Percentiles rank a stretch among this genome's conserved stretches.
phyloP scores from a whole-genome alignment of 2,797 vertebrate species.

The Malacoraja senta region DNA sequence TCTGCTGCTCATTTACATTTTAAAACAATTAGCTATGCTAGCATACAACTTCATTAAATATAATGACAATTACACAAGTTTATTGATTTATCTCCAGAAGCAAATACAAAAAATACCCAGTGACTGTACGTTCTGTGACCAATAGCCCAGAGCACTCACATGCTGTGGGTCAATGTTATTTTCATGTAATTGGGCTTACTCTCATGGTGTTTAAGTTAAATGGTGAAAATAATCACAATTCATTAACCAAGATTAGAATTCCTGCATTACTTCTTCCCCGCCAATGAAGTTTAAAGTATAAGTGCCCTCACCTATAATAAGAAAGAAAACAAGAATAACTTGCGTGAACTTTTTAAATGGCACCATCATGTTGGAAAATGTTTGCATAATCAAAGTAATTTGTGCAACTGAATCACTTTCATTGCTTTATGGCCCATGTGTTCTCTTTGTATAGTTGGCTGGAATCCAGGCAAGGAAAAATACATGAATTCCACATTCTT shows the following conservation, averaged over 20 bases:
- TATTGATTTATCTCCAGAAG: conserved; percentile 11
- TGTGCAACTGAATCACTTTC: neutral
- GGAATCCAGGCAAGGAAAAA: neutral
- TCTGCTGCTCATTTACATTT: conserved; percentile 28
- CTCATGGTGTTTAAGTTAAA: conserved; percentile 23
- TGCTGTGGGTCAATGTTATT: conserved; percentile 23
- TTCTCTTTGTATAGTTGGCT: neutral
- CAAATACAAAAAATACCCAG: conserved; percentile 12
- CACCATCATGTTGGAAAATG: neutral
- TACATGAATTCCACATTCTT: conserved; percentile 2
- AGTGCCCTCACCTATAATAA: neutral
- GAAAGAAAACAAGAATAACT: neutral
- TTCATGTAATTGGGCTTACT: conserved; percentile 14
- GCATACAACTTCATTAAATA: conserved; percentile 23
- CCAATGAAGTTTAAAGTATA: neutral
- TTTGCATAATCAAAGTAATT: neutral
- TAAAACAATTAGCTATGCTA: conserved; percentile 9
- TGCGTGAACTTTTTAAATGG: neutral
- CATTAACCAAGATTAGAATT: conserved; percentile 21
- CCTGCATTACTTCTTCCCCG: too few species aligned
- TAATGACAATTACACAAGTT: conserved; percentile 25
- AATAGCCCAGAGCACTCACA: neutral
- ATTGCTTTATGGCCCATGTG: neutral
- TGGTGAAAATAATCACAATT: conserved; percentile 12
- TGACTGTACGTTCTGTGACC: neutral